Evolutionary conservation across 2,113 vertebrate genomes (phyloP).

Genomic region (Pyrgilauda ruficollis): DNA sequence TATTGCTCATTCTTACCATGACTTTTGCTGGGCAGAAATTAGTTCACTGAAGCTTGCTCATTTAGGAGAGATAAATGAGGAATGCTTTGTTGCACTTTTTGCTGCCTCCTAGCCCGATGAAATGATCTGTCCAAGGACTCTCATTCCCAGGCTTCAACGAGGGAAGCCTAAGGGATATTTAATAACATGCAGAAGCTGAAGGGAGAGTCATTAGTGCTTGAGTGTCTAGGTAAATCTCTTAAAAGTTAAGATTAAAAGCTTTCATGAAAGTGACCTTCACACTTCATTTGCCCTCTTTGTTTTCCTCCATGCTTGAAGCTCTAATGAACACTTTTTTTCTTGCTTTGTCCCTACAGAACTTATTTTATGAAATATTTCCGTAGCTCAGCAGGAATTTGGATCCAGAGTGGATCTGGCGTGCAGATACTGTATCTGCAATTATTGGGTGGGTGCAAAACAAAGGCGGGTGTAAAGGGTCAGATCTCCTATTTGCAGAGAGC

Average conservation of each 20-base stretch:
- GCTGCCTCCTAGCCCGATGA: neutral
- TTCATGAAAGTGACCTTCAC: neutral
- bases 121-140: neutral
- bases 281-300: neutral
- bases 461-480: neutral
- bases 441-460: neutral
- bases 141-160: neutral
- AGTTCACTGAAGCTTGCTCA: neutral
- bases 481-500: neutral
- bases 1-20: neutral
- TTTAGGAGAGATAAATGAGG: constrained; percentile 17
- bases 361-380: neutral
- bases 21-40: neutral
- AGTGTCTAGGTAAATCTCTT: neutral
- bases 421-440: neutral
- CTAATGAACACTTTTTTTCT: neutral
- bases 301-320: neutral
- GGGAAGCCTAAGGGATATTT: neutral
- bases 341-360: neutral
- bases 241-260: constrained; percentile 33
- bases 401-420: neutral
- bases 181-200: neutral
- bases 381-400: neutral
- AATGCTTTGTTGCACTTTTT: neutral
- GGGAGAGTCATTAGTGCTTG: neutral